phyloP scores from a whole-genome alignment of 2,888 invertebrate genomes.

The Agrenia bidenticulata region DNA sequence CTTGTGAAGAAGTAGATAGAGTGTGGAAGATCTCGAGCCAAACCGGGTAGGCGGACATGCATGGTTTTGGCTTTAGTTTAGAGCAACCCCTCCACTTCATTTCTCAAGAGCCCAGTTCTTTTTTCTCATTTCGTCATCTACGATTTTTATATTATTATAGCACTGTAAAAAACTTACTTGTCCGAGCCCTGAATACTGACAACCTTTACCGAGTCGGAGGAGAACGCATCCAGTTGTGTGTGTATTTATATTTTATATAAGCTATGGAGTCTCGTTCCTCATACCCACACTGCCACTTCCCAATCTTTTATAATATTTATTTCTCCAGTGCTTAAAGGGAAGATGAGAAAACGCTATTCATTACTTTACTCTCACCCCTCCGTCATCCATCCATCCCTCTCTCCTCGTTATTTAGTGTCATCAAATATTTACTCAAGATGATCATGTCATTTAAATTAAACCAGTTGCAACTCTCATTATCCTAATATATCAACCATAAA shows the following conservation, averaged over 20 bases:
- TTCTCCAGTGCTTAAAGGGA: neutral
- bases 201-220: neutral
- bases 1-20: too few species aligned
- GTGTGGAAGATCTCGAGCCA: too few species aligned
- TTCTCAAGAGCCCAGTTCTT: constrained; percentile 49
- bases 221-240: too few species aligned
- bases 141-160: constrained; percentile 41
- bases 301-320: constrained; percentile 8
- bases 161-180: constrained; percentile 33
- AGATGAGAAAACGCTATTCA: constrained; percentile 2
- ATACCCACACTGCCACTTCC: constrained; percentile 3
- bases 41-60: neutral
- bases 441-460: constrained; percentile 9
- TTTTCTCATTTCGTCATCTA: constrained; percentile 48
- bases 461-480: neutral
- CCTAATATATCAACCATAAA: too few species aligned
- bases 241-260: too few species aligned
- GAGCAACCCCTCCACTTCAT: constrained; percentile 45
- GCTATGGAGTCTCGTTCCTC: neutral
- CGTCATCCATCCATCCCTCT: neutral
- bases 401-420: constrained; percentile 7
- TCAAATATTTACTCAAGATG: constrained; percentile 10
- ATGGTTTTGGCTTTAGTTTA: constrained; percentile 2
- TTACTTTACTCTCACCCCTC: constrained; percentile 2
- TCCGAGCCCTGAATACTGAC: constrained; percentile 43